These are phyloP conservation scores for Lagocephalus sceleratus DNA, from an alignment of 2,797 vertebrate genomes.

Conservation along the genomic window DNA sequence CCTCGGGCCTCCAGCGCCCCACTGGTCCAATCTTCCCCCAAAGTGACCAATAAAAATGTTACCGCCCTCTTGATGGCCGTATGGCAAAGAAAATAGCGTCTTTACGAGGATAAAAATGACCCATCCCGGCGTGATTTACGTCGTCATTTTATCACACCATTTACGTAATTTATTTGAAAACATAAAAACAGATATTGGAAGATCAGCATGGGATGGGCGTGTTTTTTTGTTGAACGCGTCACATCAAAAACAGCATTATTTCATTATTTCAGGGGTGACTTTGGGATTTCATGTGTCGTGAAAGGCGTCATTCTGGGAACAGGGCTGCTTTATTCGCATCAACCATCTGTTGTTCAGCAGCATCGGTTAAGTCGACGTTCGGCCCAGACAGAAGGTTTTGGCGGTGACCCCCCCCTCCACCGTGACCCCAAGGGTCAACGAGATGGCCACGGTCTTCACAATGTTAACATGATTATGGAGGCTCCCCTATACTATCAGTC, in stretches of 20 bases:
- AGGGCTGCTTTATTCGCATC: not conserved
- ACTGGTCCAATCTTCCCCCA: constrained; percentile 41
- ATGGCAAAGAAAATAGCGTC: constrained; percentile 17
- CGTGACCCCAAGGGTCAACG: constrained; percentile 53
- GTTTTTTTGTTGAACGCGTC: not conserved
- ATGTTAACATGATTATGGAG: constrained; percentile 41
- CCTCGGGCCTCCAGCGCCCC: constrained; percentile 33
- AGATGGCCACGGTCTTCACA: constrained; percentile 45
- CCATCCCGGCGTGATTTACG: constrained; percentile 38
- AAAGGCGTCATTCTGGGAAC: not conserved
- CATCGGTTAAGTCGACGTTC: constrained; percentile 24
- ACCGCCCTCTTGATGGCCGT: constrained; percentile 37
- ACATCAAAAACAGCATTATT: no score
- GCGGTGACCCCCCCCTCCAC: constrained; percentile 36
- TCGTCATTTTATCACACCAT: constrained; percentile 32
- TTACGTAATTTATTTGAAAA: constrained; percentile 8
- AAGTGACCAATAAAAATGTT: constrained; percentile 63
- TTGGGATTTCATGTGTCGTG: not conserved
- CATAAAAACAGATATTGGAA: constrained; percentile 1
- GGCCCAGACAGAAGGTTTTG: constrained; percentile 37
- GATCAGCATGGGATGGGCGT: constrained; percentile 2
- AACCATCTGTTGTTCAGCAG: constrained; percentile 26
- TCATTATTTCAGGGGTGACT: no score
- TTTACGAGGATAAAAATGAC: constrained; percentile 53
- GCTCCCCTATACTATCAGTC: not conserved